These are phyloP conservation scores for Thymelicus acteon DNA, from an alignment of 2,888 invertebrate species.

Conservation along the genomic window DNA sequence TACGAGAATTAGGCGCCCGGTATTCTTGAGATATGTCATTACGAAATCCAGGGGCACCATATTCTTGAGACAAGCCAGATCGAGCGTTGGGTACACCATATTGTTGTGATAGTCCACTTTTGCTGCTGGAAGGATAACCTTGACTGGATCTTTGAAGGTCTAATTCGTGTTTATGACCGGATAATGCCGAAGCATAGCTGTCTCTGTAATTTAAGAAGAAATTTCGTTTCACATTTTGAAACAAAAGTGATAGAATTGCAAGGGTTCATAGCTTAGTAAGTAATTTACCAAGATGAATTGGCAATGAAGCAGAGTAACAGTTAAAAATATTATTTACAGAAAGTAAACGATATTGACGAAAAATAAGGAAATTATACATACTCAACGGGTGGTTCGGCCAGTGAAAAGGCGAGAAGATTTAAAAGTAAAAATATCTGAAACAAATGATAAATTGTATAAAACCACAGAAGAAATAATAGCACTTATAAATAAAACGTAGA, in stretches of 20 bases:
- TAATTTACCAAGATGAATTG: background rate
- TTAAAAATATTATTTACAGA: no score
- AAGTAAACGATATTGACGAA: no score
- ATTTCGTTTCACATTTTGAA: no score
- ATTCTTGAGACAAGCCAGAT: constrained; percentile 46
- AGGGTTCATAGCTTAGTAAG: no score
- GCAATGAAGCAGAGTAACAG: no score
- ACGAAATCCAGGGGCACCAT: constrained; percentile 51
- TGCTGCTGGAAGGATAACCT: constrained; percentile 38
- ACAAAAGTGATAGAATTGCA: no score
- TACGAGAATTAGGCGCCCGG: constrained; percentile 53
- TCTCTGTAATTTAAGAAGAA: constrained; percentile 54
- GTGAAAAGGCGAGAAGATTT: constrained; percentile 54
- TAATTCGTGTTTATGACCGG: constrained; percentile 47
- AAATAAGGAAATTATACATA: constrained; percentile 51
- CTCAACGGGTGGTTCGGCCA: constrained; percentile 73
- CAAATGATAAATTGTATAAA: constrained; percentile 5
- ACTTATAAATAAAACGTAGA: no score
- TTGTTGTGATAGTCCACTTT: constrained; percentile 44
- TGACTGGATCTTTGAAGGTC: constrained; percentile 46
- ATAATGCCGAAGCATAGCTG: constrained; percentile 60
- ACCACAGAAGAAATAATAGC: no score
- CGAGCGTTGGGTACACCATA: constrained; percentile 45
- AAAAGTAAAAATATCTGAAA: constrained; percentile 65
- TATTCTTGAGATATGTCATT: constrained; percentile 51